These are phyloP conservation scores for Heliocidaris tuberculata DNA, from an alignment of 35 echinoderm and acorn worm species.

Conservation along the genomic window DNA sequence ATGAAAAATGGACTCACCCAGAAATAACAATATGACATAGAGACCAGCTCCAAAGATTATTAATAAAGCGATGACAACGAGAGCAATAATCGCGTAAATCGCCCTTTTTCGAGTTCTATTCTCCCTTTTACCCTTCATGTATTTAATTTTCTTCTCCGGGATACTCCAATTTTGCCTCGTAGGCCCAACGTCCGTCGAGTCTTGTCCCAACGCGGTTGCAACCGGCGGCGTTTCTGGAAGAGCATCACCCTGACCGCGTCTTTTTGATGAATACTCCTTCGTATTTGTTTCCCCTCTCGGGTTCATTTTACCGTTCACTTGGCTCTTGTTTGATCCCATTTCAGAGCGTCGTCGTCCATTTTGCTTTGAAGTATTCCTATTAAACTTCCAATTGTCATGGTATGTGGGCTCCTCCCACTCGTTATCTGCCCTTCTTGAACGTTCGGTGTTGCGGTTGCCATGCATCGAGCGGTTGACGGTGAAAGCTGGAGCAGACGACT, in stretches of 20 bases:
- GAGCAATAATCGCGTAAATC: not conserved
- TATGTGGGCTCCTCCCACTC: not conserved
- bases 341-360: not conserved
- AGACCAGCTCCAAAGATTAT: slow-evolving; percentile 11
- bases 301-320: not conserved
- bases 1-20: not conserved
- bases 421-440: not conserved
- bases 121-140: not conserved
- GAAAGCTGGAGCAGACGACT: not conserved
- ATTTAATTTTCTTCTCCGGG: not conserved
- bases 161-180: not conserved
- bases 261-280: not conserved
- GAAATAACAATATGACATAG: not conserved
- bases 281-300: not conserved
- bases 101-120: not conserved
- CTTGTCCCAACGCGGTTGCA: not conserved
- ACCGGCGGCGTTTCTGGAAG: not conserved
- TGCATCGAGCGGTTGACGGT: not conserved
- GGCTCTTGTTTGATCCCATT: not conserved
- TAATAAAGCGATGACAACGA: not conserved
- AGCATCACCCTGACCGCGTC: not conserved
- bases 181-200: not conserved
- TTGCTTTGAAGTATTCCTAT: not conserved
- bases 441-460: not conserved
- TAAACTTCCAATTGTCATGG: not conserved